Evolutionary conservation across 37 sponge, comb jelly and placozoan genomes (phyloP).

Genomic region (Haliclona indistincta): DNA sequence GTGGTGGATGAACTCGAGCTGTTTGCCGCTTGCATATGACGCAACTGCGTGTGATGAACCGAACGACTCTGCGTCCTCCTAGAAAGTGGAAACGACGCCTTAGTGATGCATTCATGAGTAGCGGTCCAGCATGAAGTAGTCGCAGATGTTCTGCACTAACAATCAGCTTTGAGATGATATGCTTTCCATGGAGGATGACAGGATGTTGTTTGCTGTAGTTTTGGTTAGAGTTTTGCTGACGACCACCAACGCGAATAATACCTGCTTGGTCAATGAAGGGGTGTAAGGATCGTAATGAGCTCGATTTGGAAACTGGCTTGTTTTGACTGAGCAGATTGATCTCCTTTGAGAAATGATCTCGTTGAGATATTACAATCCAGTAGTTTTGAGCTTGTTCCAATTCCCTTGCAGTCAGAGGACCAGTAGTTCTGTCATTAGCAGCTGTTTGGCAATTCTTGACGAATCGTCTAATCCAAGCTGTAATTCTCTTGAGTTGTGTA

Average conservation of each 20-base stretch:
- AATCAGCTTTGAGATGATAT: conserved; percentile 23
- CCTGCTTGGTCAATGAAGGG: conserved; percentile 40
- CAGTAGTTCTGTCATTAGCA: too few species aligned
- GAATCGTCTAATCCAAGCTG: too few species aligned
- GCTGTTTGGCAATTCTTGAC: too few species aligned
- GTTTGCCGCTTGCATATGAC: conserved; percentile 33
- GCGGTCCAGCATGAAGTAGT: conserved; percentile 42
- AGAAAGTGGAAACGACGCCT: conserved; percentile 18
- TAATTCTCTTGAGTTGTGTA: too few species aligned
- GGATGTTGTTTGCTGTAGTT: conserved; percentile 20
- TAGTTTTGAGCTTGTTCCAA: too few species aligned
- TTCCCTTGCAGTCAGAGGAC: too few species aligned
- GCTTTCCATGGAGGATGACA: conserved; percentile 34
- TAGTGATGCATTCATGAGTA: conserved; percentile 15
- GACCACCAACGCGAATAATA: conserved; percentile 44
- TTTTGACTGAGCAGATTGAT: too few species aligned
- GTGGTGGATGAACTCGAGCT: conserved; percentile 14
- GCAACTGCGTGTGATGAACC: conserved; percentile 26
- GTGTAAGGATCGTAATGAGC: not conserved
- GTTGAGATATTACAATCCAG: too few species aligned
- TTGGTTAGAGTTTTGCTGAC: conserved; percentile 15
- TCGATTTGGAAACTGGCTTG: too few species aligned
- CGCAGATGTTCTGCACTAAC: conserved; percentile 19
- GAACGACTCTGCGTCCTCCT: conserved; percentile 20
- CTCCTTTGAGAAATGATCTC: too few species aligned